Evolutionary conservation across 2,113 vertebrate species (phyloP).

Genomic region (Picathartes gymnocephalus): DNA sequence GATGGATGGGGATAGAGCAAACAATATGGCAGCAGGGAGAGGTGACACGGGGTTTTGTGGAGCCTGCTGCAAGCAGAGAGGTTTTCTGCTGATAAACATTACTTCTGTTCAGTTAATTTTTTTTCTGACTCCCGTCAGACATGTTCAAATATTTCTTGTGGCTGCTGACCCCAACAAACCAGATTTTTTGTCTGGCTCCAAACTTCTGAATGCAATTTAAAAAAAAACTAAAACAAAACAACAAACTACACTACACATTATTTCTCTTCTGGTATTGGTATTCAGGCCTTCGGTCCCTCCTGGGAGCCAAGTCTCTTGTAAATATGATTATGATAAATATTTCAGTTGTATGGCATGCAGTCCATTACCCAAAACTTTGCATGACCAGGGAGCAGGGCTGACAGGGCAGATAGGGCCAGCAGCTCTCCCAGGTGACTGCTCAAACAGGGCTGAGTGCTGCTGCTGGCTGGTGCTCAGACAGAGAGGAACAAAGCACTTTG

Average conservation of each 20-base stretch:
- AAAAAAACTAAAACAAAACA: neutral
- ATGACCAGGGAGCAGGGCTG: neutral
- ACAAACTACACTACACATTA: neutral
- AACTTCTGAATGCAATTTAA: neutral
- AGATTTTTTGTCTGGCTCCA: neutral
- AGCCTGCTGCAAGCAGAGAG: neutral
- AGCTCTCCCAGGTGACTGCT: neutral
- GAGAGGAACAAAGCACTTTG: neutral
- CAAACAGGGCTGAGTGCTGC: neutral
- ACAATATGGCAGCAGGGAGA: neutral
- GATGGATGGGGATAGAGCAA: neutral
- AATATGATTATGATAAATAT: neutral
- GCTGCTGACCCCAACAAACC: neutral
- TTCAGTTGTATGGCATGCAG: neutral
- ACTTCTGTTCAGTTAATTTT: neutral
- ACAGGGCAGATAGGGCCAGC: neutral
- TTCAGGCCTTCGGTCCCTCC: neutral
- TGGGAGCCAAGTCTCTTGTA: neutral
- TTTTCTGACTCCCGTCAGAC: neutral
- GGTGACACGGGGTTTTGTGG: accelerated
- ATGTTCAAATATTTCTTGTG: neutral
- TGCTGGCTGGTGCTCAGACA: accelerated
- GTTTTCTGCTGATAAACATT: neutral
- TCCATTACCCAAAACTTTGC: neutral
- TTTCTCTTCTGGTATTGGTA: neutral